These are phyloP conservation scores for Artemia sinica DNA, from an alignment of 2,888 invertebrate species.

Conservation along the genomic window DNA sequence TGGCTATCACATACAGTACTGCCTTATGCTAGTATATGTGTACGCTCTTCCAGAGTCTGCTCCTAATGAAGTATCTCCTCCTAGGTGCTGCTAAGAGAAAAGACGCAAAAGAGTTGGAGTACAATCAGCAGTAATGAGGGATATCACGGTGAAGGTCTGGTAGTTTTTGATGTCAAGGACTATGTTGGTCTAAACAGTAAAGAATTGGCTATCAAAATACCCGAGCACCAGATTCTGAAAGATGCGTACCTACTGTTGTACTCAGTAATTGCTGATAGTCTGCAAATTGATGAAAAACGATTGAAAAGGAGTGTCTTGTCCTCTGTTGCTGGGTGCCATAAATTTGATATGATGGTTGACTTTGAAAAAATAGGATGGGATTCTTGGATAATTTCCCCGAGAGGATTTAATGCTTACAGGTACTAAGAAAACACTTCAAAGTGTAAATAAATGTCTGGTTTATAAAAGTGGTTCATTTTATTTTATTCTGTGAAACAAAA, in stretches of 20 bases:
- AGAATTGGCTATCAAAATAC: not conserved
- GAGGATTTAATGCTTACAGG: constrained; percentile 39
- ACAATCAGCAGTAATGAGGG: not conserved
- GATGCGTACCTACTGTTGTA: not conserved
- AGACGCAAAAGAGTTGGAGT: not conserved
- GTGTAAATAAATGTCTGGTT: too few species aligned
- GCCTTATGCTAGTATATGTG: too few species aligned
- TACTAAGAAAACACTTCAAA: too few species aligned
- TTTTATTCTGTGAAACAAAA: too few species aligned
- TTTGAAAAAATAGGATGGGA: constrained; percentile 44
- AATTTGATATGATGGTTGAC: constrained; percentile 37
- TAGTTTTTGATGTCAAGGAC: not conserved
- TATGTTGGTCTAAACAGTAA: not conserved
- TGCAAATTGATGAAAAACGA: not conserved
- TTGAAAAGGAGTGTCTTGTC: not conserved
- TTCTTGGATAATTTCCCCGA: constrained; percentile 44
- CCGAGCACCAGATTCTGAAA: not conserved
- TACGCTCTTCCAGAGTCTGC: too few species aligned
- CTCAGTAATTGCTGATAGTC: not conserved
- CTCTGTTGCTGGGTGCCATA: constrained; percentile 26
- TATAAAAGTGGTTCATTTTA: too few species aligned
- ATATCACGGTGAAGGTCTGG: not conserved
- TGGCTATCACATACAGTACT: too few species aligned
- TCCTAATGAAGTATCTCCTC: not conserved
- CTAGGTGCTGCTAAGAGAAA: not conserved